Evolutionary conservation across 2,888 invertebrate species (phyloP), one percentile per base, ranked within the genome.

Genomic region (Brachyptera putata): DNA sequence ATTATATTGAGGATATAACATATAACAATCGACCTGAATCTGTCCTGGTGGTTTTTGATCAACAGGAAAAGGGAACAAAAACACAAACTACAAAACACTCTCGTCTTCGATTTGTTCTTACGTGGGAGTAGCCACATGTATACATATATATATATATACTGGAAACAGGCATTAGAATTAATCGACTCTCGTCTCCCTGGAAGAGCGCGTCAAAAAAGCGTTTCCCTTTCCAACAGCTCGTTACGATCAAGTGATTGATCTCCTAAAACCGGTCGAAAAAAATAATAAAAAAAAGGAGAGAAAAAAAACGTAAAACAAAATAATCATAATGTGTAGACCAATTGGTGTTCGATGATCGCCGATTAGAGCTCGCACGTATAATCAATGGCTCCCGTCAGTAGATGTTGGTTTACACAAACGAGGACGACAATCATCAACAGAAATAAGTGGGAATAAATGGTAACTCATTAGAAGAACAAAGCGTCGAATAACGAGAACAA

Each of bases 401-500:
- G n/a, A n/a, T 37, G 39, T 37, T 37, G 39, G 39, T 37, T 37
- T 37, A 37, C 39, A 37, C n/a, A n/a, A n/a, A 37, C 18, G 36
- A 13, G 39, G n/a, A n/a, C 46, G 48, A 57, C 46, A 43, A 46
- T 43, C 57, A 57, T 57, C 46, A 57, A n/a, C 30, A 14, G 39
- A 25, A 56, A 37, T 24, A 41, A 24, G 24, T 14, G 30, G 34
- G 46, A 46, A 26, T 37, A n/a, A n/a, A n/a, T n/a, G n/a, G n/a
- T n/a, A n/a, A n/a, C n/a, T n/a, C n/a, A n/a, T n/a, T n/a, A n/a
- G n/a, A n/a, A n/a, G n/a, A n/a, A n/a, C n/a, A n/a, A n/a, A n/a
- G n/a, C n/a, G n/a, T n/a, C n/a, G n/a, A n/a, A n/a, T n/a, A n/a
- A n/a, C n/a, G n/a, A n/a, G n/a, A n/a, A n/a, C n/a, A n/a, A n/a